phyloP scores from a whole-genome alignment of 2,888 invertebrate genomes.

The Willowsia nigromaculata region DNA sequence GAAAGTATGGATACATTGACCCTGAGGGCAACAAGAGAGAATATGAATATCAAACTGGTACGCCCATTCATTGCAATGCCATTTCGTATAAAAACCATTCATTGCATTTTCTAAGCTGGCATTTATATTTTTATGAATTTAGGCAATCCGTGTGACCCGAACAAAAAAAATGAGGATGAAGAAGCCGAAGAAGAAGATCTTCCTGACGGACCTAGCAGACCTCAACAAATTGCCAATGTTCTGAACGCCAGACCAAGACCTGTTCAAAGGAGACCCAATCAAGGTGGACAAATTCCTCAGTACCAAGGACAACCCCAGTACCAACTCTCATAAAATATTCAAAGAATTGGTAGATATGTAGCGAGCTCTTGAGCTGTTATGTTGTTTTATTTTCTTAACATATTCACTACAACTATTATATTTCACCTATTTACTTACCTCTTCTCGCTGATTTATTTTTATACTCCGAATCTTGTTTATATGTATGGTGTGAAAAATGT shows the following conservation, averaged over 20 bases:
- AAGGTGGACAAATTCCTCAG: conserved; percentile 63
- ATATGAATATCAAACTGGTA: conserved; percentile 78
- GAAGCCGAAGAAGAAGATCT: conserved; percentile 75
- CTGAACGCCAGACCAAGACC: conserved; percentile 75
- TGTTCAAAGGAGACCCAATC: conserved; percentile 66
- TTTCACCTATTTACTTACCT: conserved; percentile 35
- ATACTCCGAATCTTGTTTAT: not conserved
- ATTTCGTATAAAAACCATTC: not conserved
- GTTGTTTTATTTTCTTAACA: conserved; percentile 48
- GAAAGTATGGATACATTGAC: conserved; percentile 78
- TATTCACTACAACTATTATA: conserved; percentile 27
- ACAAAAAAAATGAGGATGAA: conserved; percentile 77
- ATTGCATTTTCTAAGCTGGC: not conserved
- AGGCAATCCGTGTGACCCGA: conserved; percentile 78
- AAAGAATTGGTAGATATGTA: conserved; percentile 49
- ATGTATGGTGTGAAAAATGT: not conserved
- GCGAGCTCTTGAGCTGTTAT: conserved; percentile 54
- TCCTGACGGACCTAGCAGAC: conserved; percentile 72
- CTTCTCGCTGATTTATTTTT: conserved; percentile 39
- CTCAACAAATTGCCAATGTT: conserved; percentile 72
- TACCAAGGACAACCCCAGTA: conserved; percentile 67
- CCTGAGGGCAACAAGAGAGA: conserved; percentile 78
- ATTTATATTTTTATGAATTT: not conserved
- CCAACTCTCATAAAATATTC: conserved; percentile 53
- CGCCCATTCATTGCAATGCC: not conserved